These are phyloP conservation scores for Nymphicus hollandicus DNA, from an alignment of 2,113 vertebrate species.

Conservation along the genomic window DNA sequence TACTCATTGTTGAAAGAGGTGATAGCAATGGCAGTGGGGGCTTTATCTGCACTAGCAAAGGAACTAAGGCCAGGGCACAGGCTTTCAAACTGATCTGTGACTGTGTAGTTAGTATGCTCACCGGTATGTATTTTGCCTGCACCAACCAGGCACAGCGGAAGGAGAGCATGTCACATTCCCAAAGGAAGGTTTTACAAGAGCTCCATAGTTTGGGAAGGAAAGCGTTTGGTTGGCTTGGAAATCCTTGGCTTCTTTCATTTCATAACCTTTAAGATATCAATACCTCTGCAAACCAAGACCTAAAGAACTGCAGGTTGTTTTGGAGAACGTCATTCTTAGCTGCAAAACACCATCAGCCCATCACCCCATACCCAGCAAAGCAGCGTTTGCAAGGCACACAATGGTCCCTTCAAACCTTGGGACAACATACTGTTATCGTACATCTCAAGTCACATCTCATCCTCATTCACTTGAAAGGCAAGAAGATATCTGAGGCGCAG, in stretches of 20 bases:
- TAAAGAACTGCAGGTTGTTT: not conserved
- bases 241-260: not conserved
- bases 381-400: not conserved
- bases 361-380: not conserved
- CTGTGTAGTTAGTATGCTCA: not conserved
- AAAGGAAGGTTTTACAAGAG: not conserved
- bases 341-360: not conserved
- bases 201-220: not conserved
- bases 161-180: not conserved
- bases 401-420: not conserved
- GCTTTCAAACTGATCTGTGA: not conserved
- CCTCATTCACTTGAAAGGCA: not conserved
- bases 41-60: not conserved
- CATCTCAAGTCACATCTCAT: not conserved
- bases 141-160: not conserved
- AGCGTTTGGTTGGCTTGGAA: fast-evolving
- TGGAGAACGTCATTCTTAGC: not conserved
- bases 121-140: not conserved
- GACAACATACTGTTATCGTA: not conserved
- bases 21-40: fast-evolving
- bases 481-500: not conserved
- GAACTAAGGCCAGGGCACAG: not conserved
- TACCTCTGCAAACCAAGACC: not conserved
- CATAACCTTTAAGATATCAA: not conserved
- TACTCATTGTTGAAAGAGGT: not conserved